These are phyloP conservation scores for Brachyistius frenatus DNA, from an alignment of 2,113 vertebrate species.

Conservation along the genomic window DNA sequence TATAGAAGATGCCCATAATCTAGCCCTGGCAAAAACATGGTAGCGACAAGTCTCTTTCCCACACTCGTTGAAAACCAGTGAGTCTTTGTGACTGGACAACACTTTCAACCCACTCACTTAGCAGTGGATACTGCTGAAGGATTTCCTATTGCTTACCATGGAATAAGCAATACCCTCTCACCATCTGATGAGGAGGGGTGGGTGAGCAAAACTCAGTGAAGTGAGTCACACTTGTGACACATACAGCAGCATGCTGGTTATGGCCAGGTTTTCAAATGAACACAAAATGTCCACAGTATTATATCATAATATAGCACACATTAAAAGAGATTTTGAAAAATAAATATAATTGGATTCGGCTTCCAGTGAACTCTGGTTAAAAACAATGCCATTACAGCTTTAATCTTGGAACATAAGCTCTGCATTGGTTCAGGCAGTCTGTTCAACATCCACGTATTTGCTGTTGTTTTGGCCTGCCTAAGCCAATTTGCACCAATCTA, in stretches of 20 bases:
- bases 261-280: neutral
- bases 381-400: neutral
- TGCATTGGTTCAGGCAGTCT: neutral
- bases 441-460: conserved; percentile 21
- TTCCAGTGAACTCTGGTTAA: neutral
- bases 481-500: neutral
- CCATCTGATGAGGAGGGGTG: neutral
- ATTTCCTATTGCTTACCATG: conserved; percentile 10
- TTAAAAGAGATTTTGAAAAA: neutral
- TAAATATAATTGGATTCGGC: conserved; percentile 3
- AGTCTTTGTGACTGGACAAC: neutral
- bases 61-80: neutral
- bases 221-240: conserved; percentile 1
- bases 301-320: neutral
- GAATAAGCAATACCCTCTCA: conserved; percentile 17
- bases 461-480: neutral
- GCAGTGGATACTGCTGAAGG: neutral
- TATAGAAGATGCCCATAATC: no score
- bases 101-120: neutral
- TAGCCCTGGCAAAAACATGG: no score
- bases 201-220: neutral
- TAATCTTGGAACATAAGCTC: neutral
- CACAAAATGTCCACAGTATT: neutral
- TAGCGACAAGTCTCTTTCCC: no score
- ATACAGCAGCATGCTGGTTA: neutral